phyloP scores from a whole-genome alignment of 92 coral and sea anemone genomes.

The Desmophyllum pertusum region DNA sequence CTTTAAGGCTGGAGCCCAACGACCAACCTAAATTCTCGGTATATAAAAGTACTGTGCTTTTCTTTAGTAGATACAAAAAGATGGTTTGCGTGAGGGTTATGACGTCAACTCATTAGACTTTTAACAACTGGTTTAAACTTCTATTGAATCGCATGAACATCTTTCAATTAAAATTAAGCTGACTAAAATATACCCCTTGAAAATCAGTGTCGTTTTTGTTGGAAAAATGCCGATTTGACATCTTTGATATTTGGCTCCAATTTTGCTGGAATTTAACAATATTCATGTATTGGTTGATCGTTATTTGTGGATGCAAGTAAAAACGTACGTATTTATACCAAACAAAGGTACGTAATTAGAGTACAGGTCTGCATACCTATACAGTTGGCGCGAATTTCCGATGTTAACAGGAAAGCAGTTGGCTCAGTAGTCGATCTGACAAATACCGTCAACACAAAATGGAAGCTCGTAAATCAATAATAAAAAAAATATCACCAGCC shows the following conservation, averaged over 20 bases:
- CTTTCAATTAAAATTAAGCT: too few species aligned
- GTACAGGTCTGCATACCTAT: too few species aligned
- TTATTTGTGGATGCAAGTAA: not conserved
- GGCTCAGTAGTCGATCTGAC: too few species aligned
- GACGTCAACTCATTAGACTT: not conserved
- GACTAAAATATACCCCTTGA: not conserved
- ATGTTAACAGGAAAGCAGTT: too few species aligned
- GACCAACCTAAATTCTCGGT: too few species aligned
- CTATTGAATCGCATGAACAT: too few species aligned
- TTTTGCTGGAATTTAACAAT: not conserved
- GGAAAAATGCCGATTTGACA: not conserved
- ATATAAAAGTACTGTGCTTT: not conserved
- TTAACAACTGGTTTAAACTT: not conserved
- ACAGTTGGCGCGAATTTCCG: too few species aligned
- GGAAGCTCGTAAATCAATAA: not conserved
- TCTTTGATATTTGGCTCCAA: not conserved
- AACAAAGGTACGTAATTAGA: not conserved
- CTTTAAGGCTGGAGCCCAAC: too few species aligned
- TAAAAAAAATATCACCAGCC: not conserved
- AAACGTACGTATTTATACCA: not conserved
- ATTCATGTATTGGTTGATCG: not conserved
- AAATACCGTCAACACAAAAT: too few species aligned
- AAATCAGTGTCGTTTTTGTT: not conserved
- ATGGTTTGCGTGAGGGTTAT: not conserved
- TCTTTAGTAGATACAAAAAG: not conserved